phyloP scores from a whole-genome alignment of 2,888 invertebrate species.

The Hybos culiciformis region DNA sequence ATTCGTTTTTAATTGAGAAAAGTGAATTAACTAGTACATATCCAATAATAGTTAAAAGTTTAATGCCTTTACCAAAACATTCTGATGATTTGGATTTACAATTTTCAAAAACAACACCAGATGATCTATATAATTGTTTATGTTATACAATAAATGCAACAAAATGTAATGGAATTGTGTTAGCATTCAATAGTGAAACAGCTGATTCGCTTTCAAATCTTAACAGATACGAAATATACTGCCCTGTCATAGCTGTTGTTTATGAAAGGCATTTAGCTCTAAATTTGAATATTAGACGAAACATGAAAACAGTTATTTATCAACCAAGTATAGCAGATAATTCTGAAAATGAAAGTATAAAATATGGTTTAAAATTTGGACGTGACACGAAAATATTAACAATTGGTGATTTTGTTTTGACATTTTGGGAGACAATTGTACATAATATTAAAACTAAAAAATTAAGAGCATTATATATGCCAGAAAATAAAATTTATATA shows the following conservation, averaged over 20 bases:
- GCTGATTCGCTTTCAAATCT: slow-evolving; percentile 24
- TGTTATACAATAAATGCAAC: slow-evolving; percentile 28
- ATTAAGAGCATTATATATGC: background rate
- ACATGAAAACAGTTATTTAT: slow-evolving; percentile 24
- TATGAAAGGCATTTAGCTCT: slow-evolving; percentile 18
- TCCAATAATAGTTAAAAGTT: slow-evolving; percentile 30
- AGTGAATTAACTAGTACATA: slow-evolving; percentile 29
- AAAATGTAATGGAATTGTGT: slow-evolving; percentile 28
- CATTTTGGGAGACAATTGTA: background rate
- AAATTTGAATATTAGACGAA: slow-evolving; percentile 23
- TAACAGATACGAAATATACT: slow-evolving; percentile 33
- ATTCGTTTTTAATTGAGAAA: slow-evolving; percentile 31
- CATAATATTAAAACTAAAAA: background rate
- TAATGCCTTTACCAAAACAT: slow-evolving; percentile 21
- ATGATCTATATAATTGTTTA: slow-evolving; percentile 20
- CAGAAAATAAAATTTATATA: too few relatives aligned
- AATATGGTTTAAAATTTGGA: slow-evolving; percentile 27
- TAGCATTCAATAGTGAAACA: slow-evolving; percentile 22
- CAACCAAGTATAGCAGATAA: background rate
- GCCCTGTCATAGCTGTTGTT: slow-evolving; percentile 26
- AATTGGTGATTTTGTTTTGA: slow-evolving; percentile 20
- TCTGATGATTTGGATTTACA: background rate
- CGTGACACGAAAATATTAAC: slow-evolving; percentile 15
- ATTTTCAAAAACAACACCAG: background rate
- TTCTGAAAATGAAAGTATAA: slow-evolving; percentile 18